Conservation (phyloP, 2,113 vertebrate species). For the Odontophorus gujanensis region DNA sequence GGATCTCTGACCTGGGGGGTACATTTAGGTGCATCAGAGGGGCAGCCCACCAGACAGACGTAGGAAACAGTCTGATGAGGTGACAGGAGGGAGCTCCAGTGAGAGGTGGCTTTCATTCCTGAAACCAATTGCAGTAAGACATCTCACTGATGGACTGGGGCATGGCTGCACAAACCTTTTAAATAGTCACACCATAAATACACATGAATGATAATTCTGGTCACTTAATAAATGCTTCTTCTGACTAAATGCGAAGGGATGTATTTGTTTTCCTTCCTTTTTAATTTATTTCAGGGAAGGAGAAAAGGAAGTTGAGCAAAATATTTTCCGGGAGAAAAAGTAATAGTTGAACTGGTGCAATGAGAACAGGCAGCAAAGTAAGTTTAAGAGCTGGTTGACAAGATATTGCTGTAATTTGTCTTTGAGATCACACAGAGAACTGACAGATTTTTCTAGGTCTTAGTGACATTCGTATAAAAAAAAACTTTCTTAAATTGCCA, state of each 20-base stretch:
- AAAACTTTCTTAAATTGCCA: slow-evolving; percentile 67
- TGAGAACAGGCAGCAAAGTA: slow-evolving; percentile 31
- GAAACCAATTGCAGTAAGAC: not conserved
- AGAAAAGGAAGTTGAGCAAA: not conserved
- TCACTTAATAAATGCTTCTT: not conserved
- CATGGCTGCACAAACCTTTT: not conserved
- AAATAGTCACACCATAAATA: not conserved
- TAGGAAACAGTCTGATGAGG: not conserved
- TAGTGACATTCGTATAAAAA: slow-evolving; percentile 54
- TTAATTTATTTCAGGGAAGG: not conserved
- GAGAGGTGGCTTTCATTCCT: not conserved
- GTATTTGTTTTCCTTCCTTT: too few species aligned
- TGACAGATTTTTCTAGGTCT: slow-evolving; percentile 69
- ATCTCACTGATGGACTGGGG: not conserved
- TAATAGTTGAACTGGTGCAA: not conserved
- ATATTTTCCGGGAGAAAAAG: not conserved
- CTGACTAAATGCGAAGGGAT: not conserved
- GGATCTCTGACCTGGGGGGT: not conserved
- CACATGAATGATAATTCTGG: not conserved
- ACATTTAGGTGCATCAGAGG: not conserved
- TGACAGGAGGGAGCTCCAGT: not conserved
- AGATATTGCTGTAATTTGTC: slow-evolving; percentile 62
- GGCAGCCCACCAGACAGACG: not conserved
- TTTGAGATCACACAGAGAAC: slow-evolving; percentile 62
- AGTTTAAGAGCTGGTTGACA: slow-evolving; percentile 49